Conservation (phyloP, 2,888 invertebrate species). For the Punctoribates punctum region DNA sequence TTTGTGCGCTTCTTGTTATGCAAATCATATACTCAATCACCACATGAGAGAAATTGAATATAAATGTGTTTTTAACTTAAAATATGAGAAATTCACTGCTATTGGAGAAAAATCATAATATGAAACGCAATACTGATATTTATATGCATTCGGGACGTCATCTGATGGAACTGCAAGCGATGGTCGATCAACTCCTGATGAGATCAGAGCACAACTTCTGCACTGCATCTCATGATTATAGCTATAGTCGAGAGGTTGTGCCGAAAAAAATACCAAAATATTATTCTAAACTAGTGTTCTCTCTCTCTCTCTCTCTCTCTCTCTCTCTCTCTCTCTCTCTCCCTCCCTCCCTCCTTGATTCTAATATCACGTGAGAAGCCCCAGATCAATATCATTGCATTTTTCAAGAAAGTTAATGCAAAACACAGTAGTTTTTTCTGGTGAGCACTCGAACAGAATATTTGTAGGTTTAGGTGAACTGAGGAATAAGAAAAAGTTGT, state of each 20-base stretch:
- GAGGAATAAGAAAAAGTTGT: background rate
- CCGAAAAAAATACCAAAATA: background rate
- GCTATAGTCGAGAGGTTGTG: conserved; percentile 7
- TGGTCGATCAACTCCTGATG: conserved; percentile 21
- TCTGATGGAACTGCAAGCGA: conserved; percentile 17
- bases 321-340: too few relatives aligned
- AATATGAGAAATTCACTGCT: background rate
- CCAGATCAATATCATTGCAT: conserved; percentile 30
- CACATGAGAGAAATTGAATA: conserved; percentile 26
- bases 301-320: conserved; percentile 16
- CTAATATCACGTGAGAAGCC: background rate
- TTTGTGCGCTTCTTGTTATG: conserved; percentile 8
- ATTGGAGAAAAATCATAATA: background rate
- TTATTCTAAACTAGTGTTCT: background rate
- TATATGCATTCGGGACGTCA: conserved; percentile 1
- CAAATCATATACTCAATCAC: conserved; percentile 19
- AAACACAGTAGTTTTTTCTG: background rate
- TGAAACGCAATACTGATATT: conserved; percentile 23
- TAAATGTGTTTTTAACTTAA: conserved; percentile 26
- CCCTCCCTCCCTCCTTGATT: too few relatives aligned
- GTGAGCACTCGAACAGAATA: background rate
- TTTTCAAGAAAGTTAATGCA: background rate
- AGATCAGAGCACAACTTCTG: background rate
- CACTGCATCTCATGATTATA: conserved; percentile 6
- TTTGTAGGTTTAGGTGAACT: background rate